Base-by-base conservation (phyloP, 2,113 vertebrate genomes). In the Perca schrenkii region DNA sequence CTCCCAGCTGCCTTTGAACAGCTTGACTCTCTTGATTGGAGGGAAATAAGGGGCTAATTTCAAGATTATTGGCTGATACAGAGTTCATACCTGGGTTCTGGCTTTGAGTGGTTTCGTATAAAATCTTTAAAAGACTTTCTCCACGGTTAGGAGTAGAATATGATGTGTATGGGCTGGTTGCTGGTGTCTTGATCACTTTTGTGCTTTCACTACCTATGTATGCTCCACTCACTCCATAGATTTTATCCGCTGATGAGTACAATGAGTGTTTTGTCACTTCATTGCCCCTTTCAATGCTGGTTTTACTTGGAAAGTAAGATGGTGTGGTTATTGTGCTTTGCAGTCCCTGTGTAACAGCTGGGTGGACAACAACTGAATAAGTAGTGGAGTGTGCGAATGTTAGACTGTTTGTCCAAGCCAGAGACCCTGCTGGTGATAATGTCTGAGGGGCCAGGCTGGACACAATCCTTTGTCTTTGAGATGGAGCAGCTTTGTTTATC, bases 1-100 rank as follows among this genome's bases (percentile, higher is more conserved):
- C 54, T 83, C 61, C 66, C 62, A 52, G 69, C 54, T 86, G 84
- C 34, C 50, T 91, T 77, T 83, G 71, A 92, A 90, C 86, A 89
- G 82, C 74, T 73, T 81, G 83, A 61, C 28, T 84, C 36, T 76
- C 68, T 73, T 82, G 78, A 79, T 71, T 87, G 46, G 66, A 82
- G n/a, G 46, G 69, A 84, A 85, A 76, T 66, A 50, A 77, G 46
- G 76, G 54, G 13, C 80, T 88, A 69, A 74, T 82, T 83, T 86
- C 73, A 28, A 47, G 53, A 85, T 86, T 66, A 82, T 47, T 79
- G 19, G 64, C 0, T 0, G 31, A 65, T 46, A 50, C 54, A 63
- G 50, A 77, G 52, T 80, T 88, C 49, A 64, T 43, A 77, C 22
- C 56, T 73, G 12, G 53, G 56, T 64, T 83, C 16, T 50, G 77